A percentile compares a stretch with the other conserved stretches of the same genome.
Evolutionary conservation across 2,888 invertebrate species (phyloP).

Genomic region (Acanthoscelides obtectus): DNA sequence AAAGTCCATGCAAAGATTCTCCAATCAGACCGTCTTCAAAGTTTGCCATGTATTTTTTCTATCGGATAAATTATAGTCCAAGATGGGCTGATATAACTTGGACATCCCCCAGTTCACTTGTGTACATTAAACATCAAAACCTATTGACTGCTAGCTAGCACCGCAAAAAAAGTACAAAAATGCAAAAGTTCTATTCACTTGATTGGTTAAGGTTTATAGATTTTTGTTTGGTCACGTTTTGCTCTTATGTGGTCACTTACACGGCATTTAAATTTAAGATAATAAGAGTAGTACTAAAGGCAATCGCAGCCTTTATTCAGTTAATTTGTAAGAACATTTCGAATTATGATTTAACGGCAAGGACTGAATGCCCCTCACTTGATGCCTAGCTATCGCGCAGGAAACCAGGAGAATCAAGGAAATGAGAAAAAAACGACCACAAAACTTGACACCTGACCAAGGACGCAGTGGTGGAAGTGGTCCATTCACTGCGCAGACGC

Average conservation of each 20-base stretch:
- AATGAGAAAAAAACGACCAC: too few relatives aligned
- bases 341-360: too few relatives aligned
- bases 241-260: background rate
- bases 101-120: constrained; percentile 16
- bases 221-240: constrained; percentile 11
- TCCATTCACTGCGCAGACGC: too few relatives aligned
- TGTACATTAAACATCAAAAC: constrained; percentile 41
- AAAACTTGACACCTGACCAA: too few relatives aligned
- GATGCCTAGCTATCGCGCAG: too few relatives aligned
- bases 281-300: constrained; percentile 1
- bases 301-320: too few relatives aligned
- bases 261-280: too few relatives aligned
- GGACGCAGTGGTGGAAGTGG: too few relatives aligned
- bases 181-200: constrained; percentile 16
- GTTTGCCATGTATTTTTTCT: background rate
- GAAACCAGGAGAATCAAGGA: too few relatives aligned
- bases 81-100: constrained; percentile 32
- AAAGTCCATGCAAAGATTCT: background rate
- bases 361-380: too few relatives aligned
- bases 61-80: background rate
- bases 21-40: background rate
- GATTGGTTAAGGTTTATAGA: constrained; percentile 6
- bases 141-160: constrained; percentile 29
- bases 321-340: too few relatives aligned
- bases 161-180: constrained; percentile 27